A percentile compares a stretch with the other conserved stretches of the same genome.
phyloP scores from a whole-genome alignment of 2,113 vertebrate genomes.

The Sylvilagus bachmani region DNA sequence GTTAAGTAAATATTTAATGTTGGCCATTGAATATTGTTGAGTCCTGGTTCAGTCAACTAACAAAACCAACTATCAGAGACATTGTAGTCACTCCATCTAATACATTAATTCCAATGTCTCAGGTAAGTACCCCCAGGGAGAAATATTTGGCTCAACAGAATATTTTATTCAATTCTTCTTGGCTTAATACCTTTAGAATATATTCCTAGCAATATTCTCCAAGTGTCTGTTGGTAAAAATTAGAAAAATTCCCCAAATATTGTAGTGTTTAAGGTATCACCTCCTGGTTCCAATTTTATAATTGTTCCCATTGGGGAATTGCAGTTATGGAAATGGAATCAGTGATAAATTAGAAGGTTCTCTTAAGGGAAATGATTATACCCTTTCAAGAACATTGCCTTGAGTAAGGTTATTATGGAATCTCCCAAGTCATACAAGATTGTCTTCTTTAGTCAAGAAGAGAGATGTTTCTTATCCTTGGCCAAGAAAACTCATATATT shows the following conservation, averaged over 20 bases:
- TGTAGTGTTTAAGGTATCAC: background rate
- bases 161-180: background rate
- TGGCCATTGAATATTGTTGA: background rate
- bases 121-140: background rate
- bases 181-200: background rate
- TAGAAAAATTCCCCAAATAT: background rate
- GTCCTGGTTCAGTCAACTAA: background rate
- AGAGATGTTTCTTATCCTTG: background rate
- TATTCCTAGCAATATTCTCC: background rate
- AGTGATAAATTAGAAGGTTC: background rate
- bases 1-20: background rate
- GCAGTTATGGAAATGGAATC: background rate
- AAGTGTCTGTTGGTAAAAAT: background rate
- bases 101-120: background rate
- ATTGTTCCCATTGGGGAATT: background rate
- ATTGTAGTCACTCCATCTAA: slow-evolving; percentile 8
- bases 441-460: background rate
- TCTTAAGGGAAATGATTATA: background rate
- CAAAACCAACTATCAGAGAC: background rate
- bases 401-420: background rate
- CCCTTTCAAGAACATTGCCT: background rate
- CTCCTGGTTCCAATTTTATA: slow-evolving; percentile 26
- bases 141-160: background rate
- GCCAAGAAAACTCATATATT: background rate
- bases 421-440: slow-evolving; percentile 9